Base-by-base conservation (phyloP, 2,113 vertebrate genomes). In the Anarhynchus alexandrinus region DNA sequence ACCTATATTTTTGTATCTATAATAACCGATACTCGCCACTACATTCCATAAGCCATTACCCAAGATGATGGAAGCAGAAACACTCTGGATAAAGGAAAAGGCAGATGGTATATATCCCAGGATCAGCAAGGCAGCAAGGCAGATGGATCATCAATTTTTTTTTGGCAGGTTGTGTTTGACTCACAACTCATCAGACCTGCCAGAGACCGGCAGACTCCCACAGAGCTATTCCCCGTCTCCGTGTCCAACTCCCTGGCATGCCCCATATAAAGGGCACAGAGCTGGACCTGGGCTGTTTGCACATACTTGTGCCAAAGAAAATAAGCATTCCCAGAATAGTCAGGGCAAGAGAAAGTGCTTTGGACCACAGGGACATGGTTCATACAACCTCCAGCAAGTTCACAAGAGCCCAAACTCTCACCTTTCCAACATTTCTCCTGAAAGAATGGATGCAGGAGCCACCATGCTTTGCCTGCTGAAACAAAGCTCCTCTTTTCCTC, bases 211-310 rank as follows among this genome's bases (percentile, higher is more conserved):
- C 34, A 67, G 51, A 12, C 3, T 57, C 42, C 62, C 45, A 29
- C 40, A 27, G 32, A 72, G 43, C 19, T 42, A 9, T 42, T 81
- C 13, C 57, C 49, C 22, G 15, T 6, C 26, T 30, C 88, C 7
- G 0, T 3, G 5, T 10, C 57, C 40, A 38, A 1, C 2, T 52
- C 27, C 57, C 10, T 7, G 1, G 23, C 71, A 11, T 0, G 5
- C 10, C 4, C 1, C 34, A 13, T 0, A 1, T 1, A 3, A 72
- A 59, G 30, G 57, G 43, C 1, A 3, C 4, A 21, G 26, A 74
- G 57, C 38, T 16, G 52, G 29, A 17, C 26, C 5, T 2, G 1
- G 7, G 21, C 36, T 76, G 40, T 42, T n/a, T 23, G 4, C 0
- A 1, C 20, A 6, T 13, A 3, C 7, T n/a, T 6, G 2, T 15